Percentiles rank a stretch among this genome's conserved stretches.
Conservation (phyloP, 2,888 invertebrate species). For the Rhamphomyia laevipes region DNA sequence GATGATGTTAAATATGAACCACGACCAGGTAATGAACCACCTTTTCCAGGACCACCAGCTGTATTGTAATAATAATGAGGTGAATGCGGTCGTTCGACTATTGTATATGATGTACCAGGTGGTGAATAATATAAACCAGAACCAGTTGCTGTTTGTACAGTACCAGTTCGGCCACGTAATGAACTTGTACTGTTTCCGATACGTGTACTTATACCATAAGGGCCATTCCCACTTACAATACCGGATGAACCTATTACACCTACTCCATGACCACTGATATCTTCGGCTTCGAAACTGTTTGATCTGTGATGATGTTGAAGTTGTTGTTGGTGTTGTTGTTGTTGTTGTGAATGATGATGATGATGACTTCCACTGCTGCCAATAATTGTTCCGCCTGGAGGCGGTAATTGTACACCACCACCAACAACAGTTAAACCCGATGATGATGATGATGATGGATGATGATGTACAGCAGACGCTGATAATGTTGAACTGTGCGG, state of each 20-base stretch:
- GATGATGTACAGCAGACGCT: conserved; percentile 16
- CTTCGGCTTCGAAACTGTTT: conserved; percentile 39
- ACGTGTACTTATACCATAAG: conserved; percentile 26
- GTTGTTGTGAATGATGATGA: conserved; percentile 16
- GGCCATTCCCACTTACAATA: conserved; percentile 21
- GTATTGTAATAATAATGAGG: conserved; percentile 46
- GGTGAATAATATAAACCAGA: conserved; percentile 75
- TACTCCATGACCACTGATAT: conserved; percentile 26
- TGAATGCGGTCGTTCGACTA: conserved; percentile 66
- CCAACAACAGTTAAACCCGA: conserved; percentile 4
- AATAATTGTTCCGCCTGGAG: conserved; percentile 22
- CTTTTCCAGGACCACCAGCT: conserved; percentile 32
- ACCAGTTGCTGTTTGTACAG: conserved; percentile 33
- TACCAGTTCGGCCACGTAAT: conserved; percentile 46
- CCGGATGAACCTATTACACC: conserved; percentile 30
- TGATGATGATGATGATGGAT: conserved; percentile 25
- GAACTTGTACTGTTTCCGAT: conserved; percentile 38
- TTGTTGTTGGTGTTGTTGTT: neutral
- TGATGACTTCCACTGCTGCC: conserved; percentile 24
- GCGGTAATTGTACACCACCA: conserved; percentile 1
- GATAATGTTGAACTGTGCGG: conserved; percentile 25
- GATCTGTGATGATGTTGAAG: conserved; percentile 21
- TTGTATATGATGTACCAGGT: conserved; percentile 80
- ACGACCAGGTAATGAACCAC: conserved; percentile 36
- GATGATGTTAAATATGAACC: conserved; percentile 61